Evolutionary conservation across 2,888 invertebrate species (phyloP).

Genomic region (Dolichopus griseipennis): DNA sequence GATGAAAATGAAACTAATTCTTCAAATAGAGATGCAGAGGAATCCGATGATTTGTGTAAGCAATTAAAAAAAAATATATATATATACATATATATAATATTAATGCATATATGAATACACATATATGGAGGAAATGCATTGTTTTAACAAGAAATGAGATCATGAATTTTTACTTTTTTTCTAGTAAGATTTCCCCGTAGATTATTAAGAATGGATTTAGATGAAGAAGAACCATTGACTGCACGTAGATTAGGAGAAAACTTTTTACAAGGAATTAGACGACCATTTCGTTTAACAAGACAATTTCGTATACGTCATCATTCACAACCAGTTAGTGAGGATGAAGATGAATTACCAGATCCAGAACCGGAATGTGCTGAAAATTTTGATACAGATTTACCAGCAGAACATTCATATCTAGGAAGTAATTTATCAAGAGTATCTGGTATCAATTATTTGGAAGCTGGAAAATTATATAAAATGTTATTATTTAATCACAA

Average conservation of each 20-base stretch:
- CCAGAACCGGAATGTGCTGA: slow-evolving; percentile 23
- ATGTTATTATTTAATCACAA: slow-evolving; percentile 53
- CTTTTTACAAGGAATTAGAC: slow-evolving; percentile 13
- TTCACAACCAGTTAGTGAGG: slow-evolving; percentile 2
- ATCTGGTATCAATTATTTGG: slow-evolving; percentile 55
- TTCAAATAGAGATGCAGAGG: slow-evolving; percentile 14
- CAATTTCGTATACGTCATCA: slow-evolving; percentile 6
- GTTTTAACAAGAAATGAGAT: too few species aligned
- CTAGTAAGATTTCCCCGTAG: background rate
- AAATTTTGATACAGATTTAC: slow-evolving; percentile 47
- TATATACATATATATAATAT: background rate
- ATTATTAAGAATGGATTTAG: background rate
- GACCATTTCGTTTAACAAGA: slow-evolving; percentile 16
- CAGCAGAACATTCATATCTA: slow-evolving; percentile 48
- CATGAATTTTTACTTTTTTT: background rate
- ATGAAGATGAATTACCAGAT: slow-evolving; percentile 14
- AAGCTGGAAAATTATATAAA: slow-evolving; percentile 46
- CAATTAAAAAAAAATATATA: background rate
- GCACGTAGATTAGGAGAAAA: background rate
- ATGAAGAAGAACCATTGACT: background rate
- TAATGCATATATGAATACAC: too few species aligned
- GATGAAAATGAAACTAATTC: background rate
- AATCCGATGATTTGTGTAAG: background rate
- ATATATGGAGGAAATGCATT: too few species aligned
- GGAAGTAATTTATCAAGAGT: slow-evolving; percentile 49